phyloP scores from a whole-genome alignment of 1,140 invertebrate genomes.

The Bicyclus anynana region DNA sequence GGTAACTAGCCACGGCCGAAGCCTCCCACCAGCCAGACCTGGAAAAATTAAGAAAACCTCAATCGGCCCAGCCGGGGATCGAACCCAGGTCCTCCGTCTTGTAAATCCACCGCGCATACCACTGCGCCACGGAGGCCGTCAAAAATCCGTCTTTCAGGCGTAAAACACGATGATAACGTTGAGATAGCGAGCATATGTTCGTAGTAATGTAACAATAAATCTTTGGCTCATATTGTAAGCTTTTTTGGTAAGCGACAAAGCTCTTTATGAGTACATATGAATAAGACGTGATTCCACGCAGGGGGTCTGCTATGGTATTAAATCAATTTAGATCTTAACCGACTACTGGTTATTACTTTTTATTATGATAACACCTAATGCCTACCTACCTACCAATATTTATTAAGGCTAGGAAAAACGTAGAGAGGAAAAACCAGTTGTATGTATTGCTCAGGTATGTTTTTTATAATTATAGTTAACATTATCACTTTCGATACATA shows the following conservation, averaged over 20 bases:
- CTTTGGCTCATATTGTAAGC: neutral
- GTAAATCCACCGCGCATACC: too few species aligned
- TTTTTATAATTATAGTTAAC: too few species aligned
- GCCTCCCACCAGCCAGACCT: too few species aligned
- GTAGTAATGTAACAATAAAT: constrained; percentile 4
- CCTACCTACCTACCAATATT: too few species aligned
- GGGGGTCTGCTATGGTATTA: neutral
- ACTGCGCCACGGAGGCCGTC: too few species aligned
- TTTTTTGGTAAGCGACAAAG: neutral
- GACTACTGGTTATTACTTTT: constrained; percentile 2
- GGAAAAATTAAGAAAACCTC: too few species aligned
- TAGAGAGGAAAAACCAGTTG: neutral
- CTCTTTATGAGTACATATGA: neutral
- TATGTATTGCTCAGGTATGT: too few species aligned
- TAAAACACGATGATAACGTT: neutral
- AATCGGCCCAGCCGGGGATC: too few species aligned
- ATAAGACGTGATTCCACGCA: neutral
- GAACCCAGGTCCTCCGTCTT: too few species aligned
- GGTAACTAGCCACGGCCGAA: too few species aligned
- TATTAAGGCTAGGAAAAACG: neutral
- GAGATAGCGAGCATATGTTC: neutral
- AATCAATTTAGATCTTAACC: neutral
- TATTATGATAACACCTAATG: neutral
- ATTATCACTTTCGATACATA: too few species aligned
- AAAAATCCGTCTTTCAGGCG: too few species aligned